Conservation (phyloP, 2,888 invertebrate species). For the Trilocha varians region DNA sequence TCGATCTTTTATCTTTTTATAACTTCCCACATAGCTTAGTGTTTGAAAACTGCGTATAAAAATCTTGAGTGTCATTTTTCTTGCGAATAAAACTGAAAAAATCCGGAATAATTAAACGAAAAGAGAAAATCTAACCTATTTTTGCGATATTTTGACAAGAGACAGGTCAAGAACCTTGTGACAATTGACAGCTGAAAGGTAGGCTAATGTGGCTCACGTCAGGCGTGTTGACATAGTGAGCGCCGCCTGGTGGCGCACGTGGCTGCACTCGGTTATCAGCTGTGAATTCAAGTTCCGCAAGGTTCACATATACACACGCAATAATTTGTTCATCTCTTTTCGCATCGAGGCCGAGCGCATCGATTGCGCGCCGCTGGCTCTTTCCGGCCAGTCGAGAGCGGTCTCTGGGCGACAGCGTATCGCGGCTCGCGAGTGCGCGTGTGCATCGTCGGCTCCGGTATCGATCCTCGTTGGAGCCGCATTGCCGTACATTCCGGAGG, state of each 20-base stretch:
- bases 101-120: constrained; percentile 2
- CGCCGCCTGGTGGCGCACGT: constrained; percentile 35
- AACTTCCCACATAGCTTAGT: constrained; percentile 53
- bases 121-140: constrained; percentile 2
- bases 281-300: constrained; percentile 57
- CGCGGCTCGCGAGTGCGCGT: constrained; percentile 51
- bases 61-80: constrained; percentile 52
- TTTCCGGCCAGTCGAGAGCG: constrained; percentile 47
- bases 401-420: constrained; percentile 34
- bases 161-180: constrained; percentile 13
- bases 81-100: constrained; percentile 3
- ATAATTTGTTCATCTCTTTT: constrained; percentile 65
- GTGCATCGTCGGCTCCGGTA: constrained; percentile 37
- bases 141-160: constrained; percentile 18
- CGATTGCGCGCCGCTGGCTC: constrained; percentile 50
- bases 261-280: constrained; percentile 48
- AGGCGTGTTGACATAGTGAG: constrained; percentile 28
- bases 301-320: constrained; percentile 51
- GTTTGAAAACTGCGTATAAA: constrained; percentile 44
- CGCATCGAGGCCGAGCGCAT: constrained; percentile 43
- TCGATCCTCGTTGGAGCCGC: constrained; percentile 68
- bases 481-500: constrained; percentile 74
- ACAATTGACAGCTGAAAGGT: constrained; percentile 16
- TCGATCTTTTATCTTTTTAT: constrained; percentile 47
- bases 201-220: constrained; percentile 21